These are phyloP conservation scores for Pentalonia nigronervosa DNA, from an alignment of 1,140 invertebrate genomes.

Conservation along the genomic window DNA sequence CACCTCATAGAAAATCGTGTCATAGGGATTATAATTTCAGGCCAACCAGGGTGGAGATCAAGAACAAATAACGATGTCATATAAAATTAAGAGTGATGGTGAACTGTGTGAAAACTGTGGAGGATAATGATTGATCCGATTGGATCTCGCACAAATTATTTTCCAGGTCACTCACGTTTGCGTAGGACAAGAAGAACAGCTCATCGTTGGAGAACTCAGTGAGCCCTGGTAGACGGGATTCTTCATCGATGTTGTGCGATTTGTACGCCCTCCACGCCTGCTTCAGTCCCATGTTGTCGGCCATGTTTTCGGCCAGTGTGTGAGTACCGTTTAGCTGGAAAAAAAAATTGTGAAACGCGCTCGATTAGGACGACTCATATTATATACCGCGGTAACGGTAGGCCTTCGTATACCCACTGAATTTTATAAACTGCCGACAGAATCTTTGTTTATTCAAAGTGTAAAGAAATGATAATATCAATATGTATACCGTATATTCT, in stretches of 20 bases:
- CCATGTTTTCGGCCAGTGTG: constrained; percentile 88
- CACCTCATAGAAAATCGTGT: neutral
- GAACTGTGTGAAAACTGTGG: neutral
- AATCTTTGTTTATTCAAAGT: too few species aligned
- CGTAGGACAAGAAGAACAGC: constrained; percentile 88
- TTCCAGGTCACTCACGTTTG: constrained; percentile 72
- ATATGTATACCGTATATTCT: too few species aligned
- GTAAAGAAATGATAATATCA: too few species aligned
- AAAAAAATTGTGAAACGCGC: neutral
- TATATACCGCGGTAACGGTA: neutral
- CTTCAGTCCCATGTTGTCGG: constrained; percentile 86
- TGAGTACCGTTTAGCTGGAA: constrained; percentile 75
- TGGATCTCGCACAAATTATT: neutral
- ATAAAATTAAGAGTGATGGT: neutral
- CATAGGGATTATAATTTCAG: too few species aligned
- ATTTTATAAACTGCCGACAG: too few species aligned
- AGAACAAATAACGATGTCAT: neutral
- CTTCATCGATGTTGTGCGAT: constrained; percentile 67
- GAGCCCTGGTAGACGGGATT: constrained; percentile 75
- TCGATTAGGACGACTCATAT: neutral
- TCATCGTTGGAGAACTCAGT: constrained; percentile 79
- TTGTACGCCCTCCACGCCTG: constrained; percentile 78
- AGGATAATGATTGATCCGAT: neutral
- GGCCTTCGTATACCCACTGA: too few species aligned
- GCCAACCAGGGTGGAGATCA: too few species aligned